A percentile compares a stretch with the other conserved stretches of the same genome.
phyloP scores from a whole-genome alignment of 1,140 invertebrate species.

The Procambarus clarkii region DNA sequence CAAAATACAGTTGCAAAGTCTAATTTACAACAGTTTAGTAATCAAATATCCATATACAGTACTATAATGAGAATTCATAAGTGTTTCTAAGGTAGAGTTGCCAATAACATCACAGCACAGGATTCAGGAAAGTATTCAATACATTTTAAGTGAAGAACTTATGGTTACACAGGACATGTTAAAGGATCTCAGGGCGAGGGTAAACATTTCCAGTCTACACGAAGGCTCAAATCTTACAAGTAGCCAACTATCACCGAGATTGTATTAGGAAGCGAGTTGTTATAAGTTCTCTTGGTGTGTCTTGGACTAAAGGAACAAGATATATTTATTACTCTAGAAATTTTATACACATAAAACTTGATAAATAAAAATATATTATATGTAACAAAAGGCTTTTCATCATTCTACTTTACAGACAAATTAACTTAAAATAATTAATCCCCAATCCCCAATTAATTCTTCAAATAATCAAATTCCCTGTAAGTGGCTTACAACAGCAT shows the following conservation, averaged over 20 bases:
- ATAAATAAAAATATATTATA: too few relatives aligned
- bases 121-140: neutral
- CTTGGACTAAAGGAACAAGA: neutral
- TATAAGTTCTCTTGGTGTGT: neutral
- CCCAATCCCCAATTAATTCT: too few relatives aligned
- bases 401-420: too few relatives aligned
- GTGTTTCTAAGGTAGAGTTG: constrained; percentile 16
- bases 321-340: neutral
- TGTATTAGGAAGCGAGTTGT: neutral
- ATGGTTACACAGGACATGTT: neutral
- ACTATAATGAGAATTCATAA: constrained; percentile 4
- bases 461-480: too few relatives aligned
- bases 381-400: too few relatives aligned
- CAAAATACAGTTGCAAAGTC: neutral
- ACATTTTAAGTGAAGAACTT: neutral
- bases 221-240: neutral
- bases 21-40: neutral
- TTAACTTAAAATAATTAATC: too few relatives aligned
- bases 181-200: neutral
- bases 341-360: too few relatives aligned
- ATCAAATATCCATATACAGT: neutral
- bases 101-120: constrained; percentile 9
- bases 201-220: neutral
- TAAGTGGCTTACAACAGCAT: too few relatives aligned
- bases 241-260: neutral